Evolutionary conservation across 2,797 vertebrate genomes (phyloP).

Genomic region (Ctenopoma kingsleyae): DNA sequence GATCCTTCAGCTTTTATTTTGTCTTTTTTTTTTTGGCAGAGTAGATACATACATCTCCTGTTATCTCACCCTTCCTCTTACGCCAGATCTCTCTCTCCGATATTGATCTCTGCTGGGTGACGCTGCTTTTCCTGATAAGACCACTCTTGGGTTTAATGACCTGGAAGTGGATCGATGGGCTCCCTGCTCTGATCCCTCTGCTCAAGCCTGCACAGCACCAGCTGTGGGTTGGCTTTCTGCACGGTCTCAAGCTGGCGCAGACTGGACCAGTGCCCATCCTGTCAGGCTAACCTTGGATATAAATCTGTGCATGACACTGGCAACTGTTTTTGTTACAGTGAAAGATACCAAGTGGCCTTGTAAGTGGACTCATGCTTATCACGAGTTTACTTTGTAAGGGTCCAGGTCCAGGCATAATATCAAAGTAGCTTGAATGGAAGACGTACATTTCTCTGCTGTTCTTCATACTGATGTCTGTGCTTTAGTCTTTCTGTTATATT

Average conservation of each 20-base stretch:
- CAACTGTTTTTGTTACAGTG: conserved; percentile 29
- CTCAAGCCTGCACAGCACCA: conserved; percentile 35
- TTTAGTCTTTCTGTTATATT: conserved; percentile 2
- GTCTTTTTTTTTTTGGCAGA: conserved; percentile 31
- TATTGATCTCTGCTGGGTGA: conserved; percentile 79
- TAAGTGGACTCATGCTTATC: conserved; percentile 24
- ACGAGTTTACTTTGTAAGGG: conserved; percentile 26
- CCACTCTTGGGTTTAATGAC: conserved; percentile 80
- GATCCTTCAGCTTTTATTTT: conserved; percentile 37
- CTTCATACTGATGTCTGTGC: neutral
- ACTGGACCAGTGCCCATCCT: conserved; percentile 30
- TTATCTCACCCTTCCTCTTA: conserved; percentile 45
- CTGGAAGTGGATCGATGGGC: conserved; percentile 76
- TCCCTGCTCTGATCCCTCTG: conserved; percentile 62
- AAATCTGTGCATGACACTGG: conserved; percentile 46
- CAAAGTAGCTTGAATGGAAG: neutral
- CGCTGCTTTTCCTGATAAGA: conserved; percentile 68
- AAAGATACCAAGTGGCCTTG: neutral
- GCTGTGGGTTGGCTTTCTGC: conserved; percentile 37
- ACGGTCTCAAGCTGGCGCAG: conserved; percentile 38
- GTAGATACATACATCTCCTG: conserved; percentile 19
- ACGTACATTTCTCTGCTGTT: neutral
- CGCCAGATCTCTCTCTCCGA: conserved; percentile 67
- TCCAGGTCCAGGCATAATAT: too few species aligned
- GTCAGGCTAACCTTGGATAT: conserved; percentile 41